Base-by-base conservation (phyloP, 2,888 invertebrate genomes). In the Pandemis corylana region DNA sequence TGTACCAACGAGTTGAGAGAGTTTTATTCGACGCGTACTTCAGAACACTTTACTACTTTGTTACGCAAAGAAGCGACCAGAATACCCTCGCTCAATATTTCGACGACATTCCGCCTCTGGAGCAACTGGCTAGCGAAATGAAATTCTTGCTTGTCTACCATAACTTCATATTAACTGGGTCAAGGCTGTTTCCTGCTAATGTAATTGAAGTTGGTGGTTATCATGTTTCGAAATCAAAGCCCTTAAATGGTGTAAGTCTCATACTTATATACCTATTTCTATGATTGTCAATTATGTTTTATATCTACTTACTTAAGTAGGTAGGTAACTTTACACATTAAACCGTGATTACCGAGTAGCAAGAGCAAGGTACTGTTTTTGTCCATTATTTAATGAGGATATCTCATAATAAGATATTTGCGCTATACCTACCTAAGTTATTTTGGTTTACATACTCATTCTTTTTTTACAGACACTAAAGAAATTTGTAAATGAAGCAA, bases 131-230 rank as follows among this genome's bases (percentile, higher is more conserved):
- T 0, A 87, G 87, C 5, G 93, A 96, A 61, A 95, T 95, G 0
- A 95, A 95, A 46, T 87, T 96, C 28, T 81, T 96, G 15, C 85
- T 97, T 13, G 83, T 95, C 0, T 96, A 96, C 83, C 95, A 96
- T 44, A 95, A 96, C 83, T 95, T 95, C 78, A 88, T 95, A 0
- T 83, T 96, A 7, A 95, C 95, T 74, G 96, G 96, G n/a, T 93
- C 95, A 0, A 92, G 92, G 41, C 92, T 96, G 0, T 86, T 92
- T 61, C 91, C 95, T 0, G 92, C 95, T 0, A 95, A 95, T 78
- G 93, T 96, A 0, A 93, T 96, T 41, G 96, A 96, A 92, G 92
- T 96, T 6, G 96, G 96, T 62, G 96, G 96, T 13, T 93, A 95
- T 76, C 96, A 96, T 80, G 94, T 96, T 0, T 80, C 82, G 5